Percentiles rank a stretch among this genome's conserved stretches.
Evolutionary conservation across 1,140 invertebrate genomes (phyloP).

Genomic region (Euura saliciscinereae): DNA sequence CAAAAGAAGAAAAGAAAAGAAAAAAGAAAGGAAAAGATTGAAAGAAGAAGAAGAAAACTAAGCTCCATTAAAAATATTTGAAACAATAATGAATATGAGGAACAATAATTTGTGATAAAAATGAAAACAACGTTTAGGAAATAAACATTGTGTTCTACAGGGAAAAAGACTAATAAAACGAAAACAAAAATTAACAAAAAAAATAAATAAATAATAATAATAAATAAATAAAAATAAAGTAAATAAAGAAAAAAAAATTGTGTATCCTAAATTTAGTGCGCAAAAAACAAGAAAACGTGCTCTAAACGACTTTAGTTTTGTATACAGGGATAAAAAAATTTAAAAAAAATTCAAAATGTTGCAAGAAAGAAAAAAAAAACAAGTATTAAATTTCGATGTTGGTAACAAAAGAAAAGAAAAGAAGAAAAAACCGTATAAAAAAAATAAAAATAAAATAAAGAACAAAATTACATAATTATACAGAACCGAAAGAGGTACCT

Average conservation of each 20-base stretch:
- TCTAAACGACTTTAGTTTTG: constrained; percentile 53
- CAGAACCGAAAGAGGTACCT: constrained; percentile 20
- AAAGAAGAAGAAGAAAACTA: constrained; percentile 17
- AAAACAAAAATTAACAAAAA: too few relatives aligned
- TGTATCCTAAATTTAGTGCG: constrained; percentile 53
- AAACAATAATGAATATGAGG: constrained; percentile 41
- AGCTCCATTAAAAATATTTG: constrained; percentile 36
- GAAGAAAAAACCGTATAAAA: constrained; percentile 4
- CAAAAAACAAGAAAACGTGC: constrained; percentile 34
- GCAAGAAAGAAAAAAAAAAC: constrained; percentile 7
- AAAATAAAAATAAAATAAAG: constrained; percentile 51
- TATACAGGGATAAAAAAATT: constrained; percentile 44
- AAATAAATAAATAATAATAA: too few relatives aligned
- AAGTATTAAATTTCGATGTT: constrained; percentile 51
- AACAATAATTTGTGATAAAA: constrained; percentile 60
- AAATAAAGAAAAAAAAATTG: constrained; percentile 30
- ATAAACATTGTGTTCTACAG: constrained; percentile 56
- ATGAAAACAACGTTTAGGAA: constrained; percentile 50
- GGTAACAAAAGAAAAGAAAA: constrained; percentile 17
- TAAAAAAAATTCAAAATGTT: constrained; percentile 41
- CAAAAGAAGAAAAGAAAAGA: constrained; percentile 6
- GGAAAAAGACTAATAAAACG: constrained; percentile 42
- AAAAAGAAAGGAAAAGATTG: constrained; percentile 31
- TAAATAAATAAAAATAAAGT: too few relatives aligned
- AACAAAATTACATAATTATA: constrained; percentile 41